Evolutionary conservation across 2,797 vertebrate genomes (phyloP).

Genomic region (Schizopygopsis pylzovi): DNA sequence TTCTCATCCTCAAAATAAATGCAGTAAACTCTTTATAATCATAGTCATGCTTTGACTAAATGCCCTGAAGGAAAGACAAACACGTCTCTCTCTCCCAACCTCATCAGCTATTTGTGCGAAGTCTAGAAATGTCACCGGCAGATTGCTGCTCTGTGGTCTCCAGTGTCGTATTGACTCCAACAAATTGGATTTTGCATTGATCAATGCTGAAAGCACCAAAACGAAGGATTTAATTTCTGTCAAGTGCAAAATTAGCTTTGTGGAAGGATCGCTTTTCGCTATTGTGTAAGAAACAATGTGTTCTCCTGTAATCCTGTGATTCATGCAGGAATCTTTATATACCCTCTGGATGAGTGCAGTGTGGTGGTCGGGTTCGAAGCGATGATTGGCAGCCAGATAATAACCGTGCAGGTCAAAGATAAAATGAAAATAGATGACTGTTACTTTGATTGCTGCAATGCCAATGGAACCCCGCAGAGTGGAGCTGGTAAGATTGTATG

Average conservation of each 20-base stretch:
- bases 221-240: constrained; percentile 42
- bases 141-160: constrained; percentile 4
- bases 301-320: constrained; percentile 3
- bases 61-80: background rate
- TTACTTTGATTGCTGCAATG: constrained; percentile 74
- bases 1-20: background rate
- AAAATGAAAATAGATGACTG: constrained; percentile 88
- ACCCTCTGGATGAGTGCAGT: constrained; percentile 89
- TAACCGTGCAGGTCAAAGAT: constrained; percentile 94
- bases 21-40: constrained; percentile 10
- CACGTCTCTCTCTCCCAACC: background rate
- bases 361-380: constrained; percentile 93
- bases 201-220: constrained; percentile 16
- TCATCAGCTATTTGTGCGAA: constrained; percentile 16
- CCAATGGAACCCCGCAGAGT: constrained; percentile 68
- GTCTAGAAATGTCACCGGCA: constrained; percentile 25
- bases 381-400: constrained; percentile 81
- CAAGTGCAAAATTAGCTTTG: constrained; percentile 37
- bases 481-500: constrained; percentile 78
- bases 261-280: background rate
- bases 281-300: background rate
- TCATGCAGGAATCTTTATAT: constrained; percentile 90
- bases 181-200: constrained; percentile 39
- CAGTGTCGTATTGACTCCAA: constrained; percentile 2
- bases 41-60: constrained; percentile 22